Percentiles rank a stretch among this genome's conserved stretches.
These are phyloP conservation scores for Pegea sp. DNA, from an alignment of 23 tunicate species.

Conservation along the genomic window DNA sequence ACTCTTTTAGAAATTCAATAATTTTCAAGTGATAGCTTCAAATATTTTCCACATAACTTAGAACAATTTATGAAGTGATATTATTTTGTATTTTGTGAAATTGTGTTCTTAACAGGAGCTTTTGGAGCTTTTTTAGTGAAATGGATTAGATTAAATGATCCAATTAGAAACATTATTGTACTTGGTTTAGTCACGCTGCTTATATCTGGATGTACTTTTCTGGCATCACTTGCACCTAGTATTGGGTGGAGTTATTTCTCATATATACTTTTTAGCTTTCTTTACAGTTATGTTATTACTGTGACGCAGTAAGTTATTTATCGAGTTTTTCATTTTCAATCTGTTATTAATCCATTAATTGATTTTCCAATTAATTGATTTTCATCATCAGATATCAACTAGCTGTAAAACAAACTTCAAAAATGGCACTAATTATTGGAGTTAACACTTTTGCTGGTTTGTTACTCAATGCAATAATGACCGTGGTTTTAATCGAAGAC, in stretches of 20 bases:
- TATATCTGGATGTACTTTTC: constrained; percentile 12
- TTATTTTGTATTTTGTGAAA: no score
- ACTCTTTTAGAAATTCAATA: no score
- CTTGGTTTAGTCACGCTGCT: constrained; percentile 19
- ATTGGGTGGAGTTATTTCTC: constrained; percentile 48
- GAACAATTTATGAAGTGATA: no score
- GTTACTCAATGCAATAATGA: constrained; percentile 36
- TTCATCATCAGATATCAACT: no score
- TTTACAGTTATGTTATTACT: constrained; percentile 62
- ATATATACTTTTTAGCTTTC: constrained; percentile 32
- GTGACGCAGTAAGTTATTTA: constrained; percentile 79
- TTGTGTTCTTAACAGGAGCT: no score
- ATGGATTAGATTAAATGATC: not conserved
- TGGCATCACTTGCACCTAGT: constrained; percentile 14
- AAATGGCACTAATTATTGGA: constrained; percentile 56
- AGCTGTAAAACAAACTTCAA: no score
- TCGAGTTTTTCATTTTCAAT: no score
- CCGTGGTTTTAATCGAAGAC: constrained; percentile 2
- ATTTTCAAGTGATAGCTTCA: no score
- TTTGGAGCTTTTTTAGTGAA: not conserved
- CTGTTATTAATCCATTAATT: no score
- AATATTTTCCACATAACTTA: no score
- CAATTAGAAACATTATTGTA: not conserved
- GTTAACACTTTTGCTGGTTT: constrained; percentile 61
- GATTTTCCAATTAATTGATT: no score